Evolutionary conservation across 2,797 vertebrate genomes (phyloP), one percentile per base, ranked within the genome.

Genomic region (Poecilia gillii): DNA sequence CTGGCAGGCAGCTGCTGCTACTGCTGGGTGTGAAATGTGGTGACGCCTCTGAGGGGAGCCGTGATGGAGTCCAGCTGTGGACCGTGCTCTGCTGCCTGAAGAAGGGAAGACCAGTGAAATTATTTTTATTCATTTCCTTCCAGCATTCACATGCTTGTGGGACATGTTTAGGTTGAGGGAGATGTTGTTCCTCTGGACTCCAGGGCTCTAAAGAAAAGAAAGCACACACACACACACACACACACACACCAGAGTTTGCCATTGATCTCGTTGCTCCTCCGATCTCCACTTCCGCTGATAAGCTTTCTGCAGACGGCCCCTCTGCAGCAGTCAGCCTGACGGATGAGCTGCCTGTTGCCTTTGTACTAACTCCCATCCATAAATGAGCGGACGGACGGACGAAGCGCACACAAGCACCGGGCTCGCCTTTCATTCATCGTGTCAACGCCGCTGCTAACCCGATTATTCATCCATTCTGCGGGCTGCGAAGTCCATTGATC

Each of bases 401-500:
- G 41, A 71, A 41, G 43, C 75, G n/a, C 1, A n/a, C 33, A 55
- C 33, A 80, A 72, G 66, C 66, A 36, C 59, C 36, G 14, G 18
- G 75, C 73, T 78, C 70, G 47, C 72, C 45, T 81, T 80, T 85
- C 59, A 81, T 83, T 86, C 78, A 77, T 78, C 73, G 80, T 49
- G 72, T 77, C 83, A 49, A 18, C 62, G 28, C 57, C 16, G 45
- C 62, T 66, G 23, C 78, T 79, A 79, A 83, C 77, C 83, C 76
- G 78, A 88, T 84, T 77, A 85, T 84, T 85, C 75, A 75, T 85
- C 85, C 62, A 4, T 77, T 73, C 57, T 80, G 25, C 49, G 78
- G 85, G 36, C 71, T 12, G 16, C 82, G 80, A 53, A 70, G 79
- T 85, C 85, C 66, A 4, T 77, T 74, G 90, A 93, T 91, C 81